Percentiles rank a stretch among this genome's conserved stretches.
Evolutionary conservation across 2,797 vertebrate species (phyloP).

Genomic region (Harpagifer antarcticus): DNA sequence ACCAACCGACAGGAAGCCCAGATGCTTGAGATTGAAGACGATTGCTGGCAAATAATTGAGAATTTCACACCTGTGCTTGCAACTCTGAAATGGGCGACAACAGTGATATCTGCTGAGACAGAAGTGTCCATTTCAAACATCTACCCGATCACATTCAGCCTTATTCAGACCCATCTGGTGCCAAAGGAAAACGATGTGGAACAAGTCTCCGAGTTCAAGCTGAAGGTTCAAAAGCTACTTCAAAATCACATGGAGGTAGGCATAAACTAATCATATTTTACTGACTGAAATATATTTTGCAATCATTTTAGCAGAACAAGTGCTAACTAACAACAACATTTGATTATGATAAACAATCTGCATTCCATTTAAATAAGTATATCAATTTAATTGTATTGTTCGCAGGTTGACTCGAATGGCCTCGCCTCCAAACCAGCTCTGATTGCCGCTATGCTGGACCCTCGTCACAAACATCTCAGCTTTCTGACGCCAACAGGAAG

Average conservation of each 20-base stretch:
- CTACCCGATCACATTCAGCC: constrained; percentile 79
- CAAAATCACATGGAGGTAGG: constrained; percentile 73
- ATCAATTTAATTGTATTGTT: constrained; percentile 8
- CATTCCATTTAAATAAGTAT: neutral
- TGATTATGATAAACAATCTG: neutral
- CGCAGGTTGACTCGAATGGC: constrained; percentile 66
- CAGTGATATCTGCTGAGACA: constrained; percentile 71
- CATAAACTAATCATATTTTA: neutral
- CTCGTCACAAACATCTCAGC: constrained; percentile 77
- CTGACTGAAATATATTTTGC: neutral
- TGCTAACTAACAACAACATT: neutral
- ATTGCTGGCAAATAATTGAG: constrained; percentile 77
- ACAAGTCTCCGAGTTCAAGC: constrained; percentile 73
- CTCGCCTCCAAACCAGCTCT: constrained; percentile 74
- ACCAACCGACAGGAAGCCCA: constrained; percentile 69
- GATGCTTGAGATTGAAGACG: constrained; percentile 70
- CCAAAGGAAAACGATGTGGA: constrained; percentile 69
- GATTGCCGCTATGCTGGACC: constrained; percentile 77
- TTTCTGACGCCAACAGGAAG: constrained; percentile 70
- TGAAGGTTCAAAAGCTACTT: constrained; percentile 71
- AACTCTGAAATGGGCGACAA: constrained; percentile 77
- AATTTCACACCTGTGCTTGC: constrained; percentile 74
- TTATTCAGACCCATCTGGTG: constrained; percentile 75
- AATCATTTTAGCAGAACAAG: neutral
- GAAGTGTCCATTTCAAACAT: constrained; percentile 79